Conservation (phyloP, 2,113 vertebrate species). For the Pampusana beccarii region DNA sequence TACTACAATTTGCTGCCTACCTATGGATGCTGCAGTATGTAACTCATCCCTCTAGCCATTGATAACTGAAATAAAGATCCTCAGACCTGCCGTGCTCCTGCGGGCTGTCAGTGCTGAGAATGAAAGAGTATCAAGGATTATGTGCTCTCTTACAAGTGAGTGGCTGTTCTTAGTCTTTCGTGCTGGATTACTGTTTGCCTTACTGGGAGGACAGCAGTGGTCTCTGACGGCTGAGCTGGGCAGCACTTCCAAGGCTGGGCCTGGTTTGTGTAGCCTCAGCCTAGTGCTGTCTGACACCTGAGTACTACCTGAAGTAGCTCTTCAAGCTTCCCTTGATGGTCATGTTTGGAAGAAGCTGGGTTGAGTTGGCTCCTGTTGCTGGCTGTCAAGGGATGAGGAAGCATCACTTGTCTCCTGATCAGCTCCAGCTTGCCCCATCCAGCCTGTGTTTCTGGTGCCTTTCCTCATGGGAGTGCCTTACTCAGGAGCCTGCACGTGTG, state of each 20-base stretch:
- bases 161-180: background rate
- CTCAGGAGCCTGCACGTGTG: background rate
- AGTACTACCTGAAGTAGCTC: background rate
- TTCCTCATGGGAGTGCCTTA: background rate
- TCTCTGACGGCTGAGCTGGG: background rate
- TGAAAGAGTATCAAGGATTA: background rate
- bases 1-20: slow-evolving; percentile 16
- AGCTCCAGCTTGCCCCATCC: background rate
- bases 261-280: background rate
- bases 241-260: background rate
- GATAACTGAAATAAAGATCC: slow-evolving; percentile 54
- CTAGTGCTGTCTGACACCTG: background rate
- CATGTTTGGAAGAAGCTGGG: background rate
- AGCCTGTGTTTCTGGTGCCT: background rate
- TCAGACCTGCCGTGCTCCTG: background rate
- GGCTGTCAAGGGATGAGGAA: background rate
- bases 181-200: background rate
- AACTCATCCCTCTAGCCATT: background rate
- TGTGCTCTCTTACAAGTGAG: background rate
- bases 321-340: background rate
- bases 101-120: background rate
- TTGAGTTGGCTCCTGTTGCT: background rate
- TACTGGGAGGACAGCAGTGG: background rate
- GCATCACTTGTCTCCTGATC: background rate
- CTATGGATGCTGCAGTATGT: background rate